These are phyloP conservation scores for Palloptera scutellata DNA, from an alignment of 2,888 invertebrate species.

Conservation along the genomic window DNA sequence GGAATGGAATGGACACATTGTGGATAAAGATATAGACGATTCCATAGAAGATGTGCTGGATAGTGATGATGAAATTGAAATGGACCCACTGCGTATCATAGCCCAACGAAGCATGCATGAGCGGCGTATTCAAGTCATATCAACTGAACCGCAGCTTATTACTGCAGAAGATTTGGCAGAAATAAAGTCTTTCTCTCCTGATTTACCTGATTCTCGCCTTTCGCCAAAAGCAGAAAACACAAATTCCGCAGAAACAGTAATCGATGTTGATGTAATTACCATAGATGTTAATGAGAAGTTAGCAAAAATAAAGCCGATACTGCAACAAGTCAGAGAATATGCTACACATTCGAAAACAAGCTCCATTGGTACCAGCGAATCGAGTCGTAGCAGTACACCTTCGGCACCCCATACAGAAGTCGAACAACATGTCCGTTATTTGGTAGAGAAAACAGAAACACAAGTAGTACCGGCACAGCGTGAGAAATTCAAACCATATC, in stretches of 20 bases:
- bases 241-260: conserved; percentile 13
- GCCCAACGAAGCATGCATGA: conserved; percentile 58
- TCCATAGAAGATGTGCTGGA: conserved; percentile 52
- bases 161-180: conserved; percentile 58
- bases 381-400: conserved; percentile 23
- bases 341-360: conserved; percentile 16
- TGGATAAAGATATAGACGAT: conserved; percentile 2
- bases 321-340: conserved; percentile 25
- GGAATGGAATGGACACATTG: conserved; percentile 55
- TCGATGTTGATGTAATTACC: conserved; percentile 46
- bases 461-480: conserved; percentile 35
- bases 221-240: not conserved
- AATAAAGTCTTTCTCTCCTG: conserved; percentile 50
- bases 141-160: conserved; percentile 50
- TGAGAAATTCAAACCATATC: conserved; percentile 59
- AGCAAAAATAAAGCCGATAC: conserved; percentile 34
- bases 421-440: conserved; percentile 58
- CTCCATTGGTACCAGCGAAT: conserved; percentile 22
- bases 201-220: conserved; percentile 39
- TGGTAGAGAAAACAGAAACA: conserved; percentile 54
- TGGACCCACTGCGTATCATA: conserved; percentile 58
- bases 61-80: conserved; percentile 61
- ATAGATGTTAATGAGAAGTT: conserved; percentile 46
- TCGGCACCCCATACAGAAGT: conserved; percentile 32
- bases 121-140: conserved; percentile 51